Percentiles rank a stretch among this genome's conserved stretches.
phyloP scores from a whole-genome alignment of 2,888 invertebrate species.

The Limnephilus marmoratus region DNA sequence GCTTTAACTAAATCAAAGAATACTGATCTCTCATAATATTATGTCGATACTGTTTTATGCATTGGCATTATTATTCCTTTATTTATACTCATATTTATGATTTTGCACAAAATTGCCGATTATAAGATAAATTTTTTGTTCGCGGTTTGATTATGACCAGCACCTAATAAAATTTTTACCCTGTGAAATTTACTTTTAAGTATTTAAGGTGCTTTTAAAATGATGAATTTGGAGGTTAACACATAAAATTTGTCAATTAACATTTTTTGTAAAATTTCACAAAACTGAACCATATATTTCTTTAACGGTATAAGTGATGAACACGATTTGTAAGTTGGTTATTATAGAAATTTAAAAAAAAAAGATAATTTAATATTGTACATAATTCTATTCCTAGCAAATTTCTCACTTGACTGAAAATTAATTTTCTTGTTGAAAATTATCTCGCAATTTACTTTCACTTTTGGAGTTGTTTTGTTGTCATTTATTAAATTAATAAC shows the following conservation, averaged over 20 bases:
- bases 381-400: background rate
- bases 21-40: conserved; percentile 43
- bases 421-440: background rate
- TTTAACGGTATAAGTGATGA: background rate
- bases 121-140: conserved; percentile 22
- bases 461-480: background rate
- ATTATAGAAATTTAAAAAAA: background rate
- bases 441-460: background rate
- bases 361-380: background rate
- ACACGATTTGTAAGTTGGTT: background rate
- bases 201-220: conserved; percentile 16
- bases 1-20: conserved; percentile 49
- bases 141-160: background rate
- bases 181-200: background rate
- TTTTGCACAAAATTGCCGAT: conserved; percentile 39
- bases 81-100: conserved; percentile 21
- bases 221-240: background rate
- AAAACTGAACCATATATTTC: background rate
- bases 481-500: background rate
- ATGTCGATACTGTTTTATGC: conserved; percentile 31
- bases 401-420: background rate
- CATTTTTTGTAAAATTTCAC: background rate
- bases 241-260: conserved; percentile 32
- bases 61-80: conserved; percentile 34
- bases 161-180: conserved; percentile 6